These are phyloP conservation scores for Polia nebulosa DNA, from an alignment of 2,888 invertebrate genomes.

Conservation along the genomic window DNA sequence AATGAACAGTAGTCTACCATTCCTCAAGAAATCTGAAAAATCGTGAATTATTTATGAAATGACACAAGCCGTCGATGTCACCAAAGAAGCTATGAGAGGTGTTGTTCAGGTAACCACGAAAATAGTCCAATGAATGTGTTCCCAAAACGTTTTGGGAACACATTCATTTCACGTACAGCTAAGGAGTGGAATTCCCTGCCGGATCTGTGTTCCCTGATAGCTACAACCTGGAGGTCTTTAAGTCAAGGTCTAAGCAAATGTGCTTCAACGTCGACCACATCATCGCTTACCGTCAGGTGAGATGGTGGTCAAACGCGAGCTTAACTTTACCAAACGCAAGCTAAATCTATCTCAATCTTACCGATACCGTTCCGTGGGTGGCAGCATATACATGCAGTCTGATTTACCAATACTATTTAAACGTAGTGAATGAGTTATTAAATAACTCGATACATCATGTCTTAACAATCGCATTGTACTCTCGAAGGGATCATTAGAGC, in stretches of 20 bases:
- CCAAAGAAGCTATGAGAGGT: not conserved
- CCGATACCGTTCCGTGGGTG: constrained; percentile 72
- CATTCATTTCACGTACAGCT: no score
- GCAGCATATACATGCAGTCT: constrained; percentile 70
- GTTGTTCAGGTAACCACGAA: not conserved
- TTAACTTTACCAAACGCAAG: constrained; percentile 26
- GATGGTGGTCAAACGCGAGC: no score
- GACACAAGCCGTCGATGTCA: not conserved
- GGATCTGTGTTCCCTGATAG: no score
- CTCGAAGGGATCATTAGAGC: constrained; percentile 73
- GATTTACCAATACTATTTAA: constrained; percentile 75
- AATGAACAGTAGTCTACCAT: not conserved
- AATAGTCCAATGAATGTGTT: no score
- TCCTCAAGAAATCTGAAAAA: not conserved
- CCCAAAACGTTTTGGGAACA: no score
- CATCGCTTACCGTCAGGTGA: no score
- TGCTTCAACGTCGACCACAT: no score
- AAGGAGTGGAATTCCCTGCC: no score
- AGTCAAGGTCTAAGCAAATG: no score
- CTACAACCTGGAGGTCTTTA: no score
- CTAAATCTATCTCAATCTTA: constrained; percentile 34
- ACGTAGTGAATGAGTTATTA: constrained; percentile 80
- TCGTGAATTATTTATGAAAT: constrained; percentile 2
- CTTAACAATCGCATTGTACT: constrained; percentile 79
- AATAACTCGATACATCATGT: constrained; percentile 82